These are phyloP conservation scores for Aethina tumida DNA, from an alignment of 1,140 invertebrate species.

Conservation along the genomic window DNA sequence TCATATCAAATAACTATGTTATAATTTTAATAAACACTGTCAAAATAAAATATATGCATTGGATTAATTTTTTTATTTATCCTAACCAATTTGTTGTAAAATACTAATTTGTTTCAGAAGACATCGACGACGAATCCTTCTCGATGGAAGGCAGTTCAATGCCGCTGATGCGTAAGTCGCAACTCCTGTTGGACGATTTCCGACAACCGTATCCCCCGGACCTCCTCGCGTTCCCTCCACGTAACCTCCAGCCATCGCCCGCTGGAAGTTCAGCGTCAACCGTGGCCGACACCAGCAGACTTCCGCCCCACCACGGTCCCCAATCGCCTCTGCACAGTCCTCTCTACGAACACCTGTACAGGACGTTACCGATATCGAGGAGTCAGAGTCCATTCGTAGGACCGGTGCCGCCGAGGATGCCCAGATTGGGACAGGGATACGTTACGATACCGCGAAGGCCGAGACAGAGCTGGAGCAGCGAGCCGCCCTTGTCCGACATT, in stretches of 20 bases:
- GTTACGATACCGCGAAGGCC: conserved; percentile 77
- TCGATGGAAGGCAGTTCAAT: conserved; percentile 46
- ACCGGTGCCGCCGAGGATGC: conserved; percentile 38
- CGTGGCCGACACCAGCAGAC: conserved; percentile 52
- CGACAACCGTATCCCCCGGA: conserved; percentile 66
- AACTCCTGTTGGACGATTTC: conserved; percentile 39
- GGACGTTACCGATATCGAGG: conserved; percentile 60
- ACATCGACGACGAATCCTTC: conserved; percentile 49
- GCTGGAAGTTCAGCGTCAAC: conserved; percentile 65
- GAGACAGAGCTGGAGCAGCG: conserved; percentile 67
- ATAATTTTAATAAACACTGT: no score
- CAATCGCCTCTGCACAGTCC: conserved; percentile 44
- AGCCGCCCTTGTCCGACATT: conserved; percentile 35
- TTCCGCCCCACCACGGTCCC: conserved; percentile 42
- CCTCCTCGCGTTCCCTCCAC: conserved; percentile 61
- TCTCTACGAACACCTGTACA: conserved; percentile 47
- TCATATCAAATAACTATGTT: no score
- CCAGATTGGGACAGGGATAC: conserved; percentile 53
- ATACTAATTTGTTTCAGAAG: conserved; percentile 17
- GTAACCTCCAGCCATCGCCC: conserved; percentile 52
- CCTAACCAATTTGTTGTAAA: no score
- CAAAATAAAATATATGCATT: no score
- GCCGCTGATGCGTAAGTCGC: conserved; percentile 33
- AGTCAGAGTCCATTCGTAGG: conserved; percentile 58
- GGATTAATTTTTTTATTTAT: no score